Evolutionary conservation across 2,888 invertebrate genomes (phyloP), one percentile per base, ranked within the genome.

Genomic region (Catocala fraxini): DNA sequence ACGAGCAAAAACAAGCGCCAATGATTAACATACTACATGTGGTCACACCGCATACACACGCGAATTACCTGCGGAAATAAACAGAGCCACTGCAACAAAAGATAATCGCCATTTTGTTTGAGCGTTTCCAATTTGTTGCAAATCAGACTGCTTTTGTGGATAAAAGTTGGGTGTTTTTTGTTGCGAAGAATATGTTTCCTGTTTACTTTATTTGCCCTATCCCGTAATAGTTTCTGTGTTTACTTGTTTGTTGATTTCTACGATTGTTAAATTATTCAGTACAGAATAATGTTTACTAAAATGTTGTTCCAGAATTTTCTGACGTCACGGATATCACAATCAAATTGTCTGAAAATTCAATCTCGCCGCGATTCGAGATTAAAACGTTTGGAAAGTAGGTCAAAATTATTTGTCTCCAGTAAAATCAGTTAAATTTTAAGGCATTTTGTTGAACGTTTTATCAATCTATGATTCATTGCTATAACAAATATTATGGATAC

Each of bases 31-130:
- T 70, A 69, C 58, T 60, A 46, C 43, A 51, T 35, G 39, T 39
- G 45, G 54, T 47, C 56, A 13, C 63, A 59, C 57, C 52, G 51
- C 42, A 58, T 60, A 52, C 57, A 42, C 42, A 13, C 49, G 43
- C 52, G 39, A 43, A 74, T 65, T 59, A 74, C 71, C 72, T 61
- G 75, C 54, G 65, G 63, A 70, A 70, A 66, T 70, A 75, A 68
- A 72, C 70, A 65, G 15, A 34, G 59, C 71, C 67, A 15, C 65
- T 9, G 53, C 39, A 65, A 76, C 68, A 73, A 71, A 69, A 62
- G 62, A 57, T 77, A 74, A 76, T 76, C 68, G 66, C 62, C 53
- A 70, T 71, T 73, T 65, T 59, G 71, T 68, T 72, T 75, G 47
- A 58, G 52, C 59, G 65, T 58, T 66, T 56, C 65, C 69, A 78